These are phyloP conservation scores for Ectropis crepuscularia DNA, from an alignment of 2,888 invertebrate species.

Conservation along the genomic window DNA sequence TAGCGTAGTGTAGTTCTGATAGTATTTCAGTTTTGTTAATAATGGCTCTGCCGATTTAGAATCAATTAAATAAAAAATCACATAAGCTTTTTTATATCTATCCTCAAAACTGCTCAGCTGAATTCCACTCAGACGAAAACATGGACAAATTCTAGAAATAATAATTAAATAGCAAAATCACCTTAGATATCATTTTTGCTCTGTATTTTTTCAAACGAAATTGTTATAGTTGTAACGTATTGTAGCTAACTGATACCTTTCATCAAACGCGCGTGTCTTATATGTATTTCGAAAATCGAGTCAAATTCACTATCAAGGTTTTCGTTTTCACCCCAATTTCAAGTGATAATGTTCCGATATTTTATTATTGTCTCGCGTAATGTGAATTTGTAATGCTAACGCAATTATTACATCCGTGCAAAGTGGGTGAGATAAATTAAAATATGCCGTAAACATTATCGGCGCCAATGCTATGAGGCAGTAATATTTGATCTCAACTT, in stretches of 20 bases:
- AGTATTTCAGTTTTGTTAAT: no score
- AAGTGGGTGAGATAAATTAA: background rate
- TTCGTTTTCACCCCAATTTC: constrained; percentile 35
- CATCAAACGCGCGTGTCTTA: constrained; percentile 40
- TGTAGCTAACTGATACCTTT: constrained; percentile 45
- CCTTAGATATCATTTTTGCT: constrained; percentile 46
- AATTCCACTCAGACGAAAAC: no score
- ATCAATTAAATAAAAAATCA: no score
- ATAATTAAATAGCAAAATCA: constrained; percentile 28
- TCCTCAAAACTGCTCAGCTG: no score
- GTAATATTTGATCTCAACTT: no score
- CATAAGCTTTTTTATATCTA: no score
- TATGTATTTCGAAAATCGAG: constrained; percentile 38
- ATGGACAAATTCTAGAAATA: constrained; percentile 1
- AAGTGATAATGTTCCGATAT: constrained; percentile 16
- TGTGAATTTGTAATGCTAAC: constrained; percentile 19
- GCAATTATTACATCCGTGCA: constrained; percentile 15
- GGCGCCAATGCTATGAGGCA: no score
- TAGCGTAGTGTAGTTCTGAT: no score
- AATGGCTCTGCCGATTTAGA: no score
- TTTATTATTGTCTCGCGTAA: constrained; percentile 14
- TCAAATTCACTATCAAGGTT: constrained; percentile 45
- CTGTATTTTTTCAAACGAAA: constrained; percentile 6
- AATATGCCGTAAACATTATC: no score
- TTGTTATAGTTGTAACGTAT: constrained; percentile 31